These are phyloP conservation scores for Brenthis ino DNA, from an alignment of 2,888 invertebrate genomes.

Conservation along the genomic window DNA sequence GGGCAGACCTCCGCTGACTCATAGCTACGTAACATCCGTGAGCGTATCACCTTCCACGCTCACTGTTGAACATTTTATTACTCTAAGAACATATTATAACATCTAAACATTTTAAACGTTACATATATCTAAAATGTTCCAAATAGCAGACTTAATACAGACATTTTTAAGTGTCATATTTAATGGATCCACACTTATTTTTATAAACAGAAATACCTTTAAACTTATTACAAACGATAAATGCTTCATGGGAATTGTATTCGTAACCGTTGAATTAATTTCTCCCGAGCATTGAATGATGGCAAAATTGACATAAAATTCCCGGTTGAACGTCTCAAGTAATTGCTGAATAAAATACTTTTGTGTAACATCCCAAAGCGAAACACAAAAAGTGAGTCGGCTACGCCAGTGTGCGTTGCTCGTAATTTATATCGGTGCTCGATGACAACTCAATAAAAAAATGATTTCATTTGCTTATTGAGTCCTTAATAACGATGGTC, in stretches of 20 bases:
- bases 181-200: constrained; percentile 24
- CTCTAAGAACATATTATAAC: neutral
- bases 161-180: constrained; percentile 17
- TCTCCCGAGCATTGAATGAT: constrained; percentile 76
- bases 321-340: constrained; percentile 77
- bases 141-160: neutral
- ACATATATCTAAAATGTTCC: neutral
- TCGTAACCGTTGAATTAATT: constrained; percentile 72
- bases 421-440: constrained; percentile 77
- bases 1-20: constrained; percentile 46
- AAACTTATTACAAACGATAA: constrained; percentile 74
- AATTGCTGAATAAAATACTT: constrained; percentile 82
- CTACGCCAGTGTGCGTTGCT: constrained; percentile 60
- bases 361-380: constrained; percentile 77
- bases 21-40: constrained; percentile 46
- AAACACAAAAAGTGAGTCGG: constrained; percentile 71
- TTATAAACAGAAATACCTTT: constrained; percentile 13
- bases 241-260: constrained; percentile 50
- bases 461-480: constrained; percentile 83
- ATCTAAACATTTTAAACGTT: too few species aligned
- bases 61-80: constrained; percentile 26
- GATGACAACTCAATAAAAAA: constrained; percentile 82
- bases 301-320: constrained; percentile 80
- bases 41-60: constrained; percentile 17
- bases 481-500: constrained; percentile 78